These are phyloP conservation scores for Parazoanthus darwini DNA, from an alignment of 92 coral and sea anemone species.

Conservation along the genomic window DNA sequence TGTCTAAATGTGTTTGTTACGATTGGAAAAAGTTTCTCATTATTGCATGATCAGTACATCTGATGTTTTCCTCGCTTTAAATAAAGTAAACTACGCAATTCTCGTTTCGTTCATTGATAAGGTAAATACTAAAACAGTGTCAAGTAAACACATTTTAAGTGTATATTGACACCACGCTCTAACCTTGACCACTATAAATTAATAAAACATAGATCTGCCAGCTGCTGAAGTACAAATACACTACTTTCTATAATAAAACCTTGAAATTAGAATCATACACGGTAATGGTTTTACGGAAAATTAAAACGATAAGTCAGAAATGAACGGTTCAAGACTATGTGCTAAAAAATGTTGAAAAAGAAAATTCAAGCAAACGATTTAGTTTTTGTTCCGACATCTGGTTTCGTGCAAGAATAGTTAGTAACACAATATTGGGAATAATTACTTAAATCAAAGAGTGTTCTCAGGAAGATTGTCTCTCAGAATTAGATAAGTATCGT, in stretches of 20 bases:
- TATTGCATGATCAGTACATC: not conserved
- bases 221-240: not conserved
- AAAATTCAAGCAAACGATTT: not conserved
- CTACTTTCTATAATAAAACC: not conserved
- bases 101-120: not conserved
- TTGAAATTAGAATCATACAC: constrained; percentile 29
- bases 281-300: not conserved
- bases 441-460: not conserved
- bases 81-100: too few species aligned
- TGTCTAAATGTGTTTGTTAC: too few species aligned
- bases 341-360: not conserved
- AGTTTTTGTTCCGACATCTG: not conserved
- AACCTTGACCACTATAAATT: not conserved
- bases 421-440: not conserved
- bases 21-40: not conserved
- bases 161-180: not conserved
- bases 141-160: not conserved
- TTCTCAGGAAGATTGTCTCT: not conserved
- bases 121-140: not conserved
- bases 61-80: not conserved
- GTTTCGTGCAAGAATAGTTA: not conserved
- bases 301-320: not conserved
- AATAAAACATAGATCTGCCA: not conserved
- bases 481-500: not conserved
- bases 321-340: not conserved